phyloP scores from a whole-genome alignment of 2,113 vertebrate genomes.

The Hassar affinis region DNA sequence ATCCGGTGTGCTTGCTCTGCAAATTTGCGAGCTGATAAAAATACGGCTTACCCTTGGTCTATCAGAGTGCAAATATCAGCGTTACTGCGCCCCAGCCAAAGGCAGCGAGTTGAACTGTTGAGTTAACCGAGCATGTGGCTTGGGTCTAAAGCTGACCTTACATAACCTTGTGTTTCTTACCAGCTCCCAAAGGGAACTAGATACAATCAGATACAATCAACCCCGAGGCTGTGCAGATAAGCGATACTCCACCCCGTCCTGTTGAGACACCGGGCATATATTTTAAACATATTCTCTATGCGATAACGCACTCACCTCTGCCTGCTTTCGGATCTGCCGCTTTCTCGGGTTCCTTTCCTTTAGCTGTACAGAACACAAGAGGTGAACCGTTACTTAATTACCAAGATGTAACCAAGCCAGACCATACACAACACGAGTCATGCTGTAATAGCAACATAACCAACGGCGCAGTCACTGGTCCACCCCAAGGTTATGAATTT shows the following conservation, averaged over 20 bases:
- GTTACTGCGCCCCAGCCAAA: not conserved
- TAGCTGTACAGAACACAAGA: constrained; percentile 74
- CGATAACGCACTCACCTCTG: constrained; percentile 78
- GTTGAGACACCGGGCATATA: too few relatives aligned
- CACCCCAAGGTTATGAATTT: not conserved
- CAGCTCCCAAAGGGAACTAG: not conserved
- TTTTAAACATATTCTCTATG: not conserved
- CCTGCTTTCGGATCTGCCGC: constrained; percentile 77
- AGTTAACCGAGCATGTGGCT: not conserved
- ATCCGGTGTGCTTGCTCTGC: not conserved
- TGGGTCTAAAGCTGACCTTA: not conserved
- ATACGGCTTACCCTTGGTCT: not conserved
- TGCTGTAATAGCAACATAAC: not conserved
- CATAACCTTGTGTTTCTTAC: not conserved
- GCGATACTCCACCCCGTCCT: constrained; percentile 1
- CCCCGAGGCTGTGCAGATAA: not conserved
- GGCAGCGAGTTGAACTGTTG: not conserved
- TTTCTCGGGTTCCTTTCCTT: constrained; percentile 91
- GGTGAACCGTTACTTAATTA: constrained; percentile 11
- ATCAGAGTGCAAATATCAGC: constrained; percentile 8
- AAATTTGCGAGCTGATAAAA: not conserved
- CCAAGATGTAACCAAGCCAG: not conserved
- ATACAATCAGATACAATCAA: not conserved
- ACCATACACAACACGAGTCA: too few relatives aligned
- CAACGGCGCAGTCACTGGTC: not conserved